Percentiles rank a stretch among this genome's conserved stretches.
phyloP scores from a whole-genome alignment of 1,140 invertebrate genomes.

The Batillaria attramentaria region DNA sequence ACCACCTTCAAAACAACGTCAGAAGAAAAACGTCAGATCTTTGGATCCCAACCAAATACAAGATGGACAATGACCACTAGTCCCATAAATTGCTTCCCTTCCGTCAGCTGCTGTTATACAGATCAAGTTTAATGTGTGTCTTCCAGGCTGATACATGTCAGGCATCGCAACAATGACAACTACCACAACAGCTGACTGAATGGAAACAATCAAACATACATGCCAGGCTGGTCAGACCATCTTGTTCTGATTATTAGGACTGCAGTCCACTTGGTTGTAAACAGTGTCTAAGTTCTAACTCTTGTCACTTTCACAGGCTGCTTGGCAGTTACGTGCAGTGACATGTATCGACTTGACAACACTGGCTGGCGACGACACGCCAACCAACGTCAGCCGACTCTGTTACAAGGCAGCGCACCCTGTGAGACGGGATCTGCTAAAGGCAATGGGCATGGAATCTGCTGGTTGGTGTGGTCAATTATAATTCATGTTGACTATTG shows the following conservation, averaged over 20 bases:
- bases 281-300: too few relatives aligned
- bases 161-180: neutral
- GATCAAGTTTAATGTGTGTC: too few relatives aligned
- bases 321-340: conserved; percentile 86
- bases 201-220: too few relatives aligned
- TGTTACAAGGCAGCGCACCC: conserved; percentile 84
- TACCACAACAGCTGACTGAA: neutral
- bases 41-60: neutral
- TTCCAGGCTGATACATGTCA: neutral
- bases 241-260: too few relatives aligned
- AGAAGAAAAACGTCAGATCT: neutral
- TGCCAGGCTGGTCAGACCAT: too few relatives aligned
- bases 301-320: conserved; percentile 72
- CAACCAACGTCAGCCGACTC: conserved; percentile 83
- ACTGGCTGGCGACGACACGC: conserved; percentile 89
- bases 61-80: neutral
- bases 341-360: conserved; percentile 94
- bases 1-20: neutral
- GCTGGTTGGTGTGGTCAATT: neutral
- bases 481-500: neutral
- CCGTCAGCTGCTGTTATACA: too few relatives aligned
- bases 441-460: conserved; percentile 30
- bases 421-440: conserved; percentile 72
- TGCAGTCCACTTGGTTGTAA: too few relatives aligned
- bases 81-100: neutral